A percentile compares a stretch with the other conserved stretches of the same genome.
Conservation (phyloP, 2,888 invertebrate genomes). For the Tetheella fluctuosa region DNA sequence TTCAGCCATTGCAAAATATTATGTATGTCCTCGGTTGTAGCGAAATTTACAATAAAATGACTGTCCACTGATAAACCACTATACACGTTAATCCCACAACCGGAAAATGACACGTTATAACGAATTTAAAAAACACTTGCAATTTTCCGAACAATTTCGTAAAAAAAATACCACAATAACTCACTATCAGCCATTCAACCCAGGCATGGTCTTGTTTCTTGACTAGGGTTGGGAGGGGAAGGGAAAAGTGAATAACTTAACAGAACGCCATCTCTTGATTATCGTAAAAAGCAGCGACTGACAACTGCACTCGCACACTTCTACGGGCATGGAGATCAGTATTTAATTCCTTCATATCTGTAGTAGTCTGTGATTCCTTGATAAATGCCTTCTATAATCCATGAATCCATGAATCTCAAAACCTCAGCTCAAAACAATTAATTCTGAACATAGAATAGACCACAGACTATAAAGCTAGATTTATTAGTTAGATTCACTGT, state of each 20-base stretch:
- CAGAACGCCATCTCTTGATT: neutral
- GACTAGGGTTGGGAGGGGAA: neutral
- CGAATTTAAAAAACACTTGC: constrained; percentile 35
- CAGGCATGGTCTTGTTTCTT: constrained; percentile 45
- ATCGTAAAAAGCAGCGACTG: neutral
- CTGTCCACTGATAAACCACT: constrained; percentile 16
- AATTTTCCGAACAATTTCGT: constrained; percentile 54
- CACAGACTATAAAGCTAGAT: too few relatives aligned
- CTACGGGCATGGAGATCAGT: too few relatives aligned
- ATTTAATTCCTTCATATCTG: too few relatives aligned
- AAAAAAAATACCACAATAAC: constrained; percentile 55
- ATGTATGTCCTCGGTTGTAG: constrained; percentile 51
- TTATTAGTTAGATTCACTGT: too few relatives aligned
- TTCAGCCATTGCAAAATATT: constrained; percentile 55
- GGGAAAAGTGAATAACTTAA: neutral
- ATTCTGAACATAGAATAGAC: too few relatives aligned
- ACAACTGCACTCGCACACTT: too few relatives aligned
- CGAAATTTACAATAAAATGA: constrained; percentile 33
- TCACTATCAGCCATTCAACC: constrained; percentile 74
- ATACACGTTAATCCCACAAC: constrained; percentile 22
- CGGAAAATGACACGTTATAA: constrained; percentile 30
- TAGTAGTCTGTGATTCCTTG: too few relatives aligned
- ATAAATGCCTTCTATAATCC: too few relatives aligned
- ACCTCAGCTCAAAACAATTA: too few relatives aligned
- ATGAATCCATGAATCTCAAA: too few relatives aligned